These are phyloP conservation scores for Pegea sp. DNA, from an alignment of 23 tunicate genomes.

Conservation along the genomic window DNA sequence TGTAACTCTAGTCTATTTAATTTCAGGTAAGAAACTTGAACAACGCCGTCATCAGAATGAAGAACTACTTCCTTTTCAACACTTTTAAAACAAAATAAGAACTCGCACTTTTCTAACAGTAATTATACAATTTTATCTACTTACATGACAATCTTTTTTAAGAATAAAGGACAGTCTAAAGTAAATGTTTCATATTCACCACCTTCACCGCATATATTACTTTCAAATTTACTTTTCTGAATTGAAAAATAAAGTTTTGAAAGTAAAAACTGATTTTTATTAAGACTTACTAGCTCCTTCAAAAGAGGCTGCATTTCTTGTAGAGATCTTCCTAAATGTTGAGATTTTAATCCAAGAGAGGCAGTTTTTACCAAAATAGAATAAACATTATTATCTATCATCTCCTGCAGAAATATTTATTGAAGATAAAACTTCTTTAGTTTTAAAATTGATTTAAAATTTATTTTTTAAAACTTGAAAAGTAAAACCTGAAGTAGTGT, in stretches of 20 bases:
- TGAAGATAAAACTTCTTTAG: not conserved
- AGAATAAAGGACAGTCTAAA: conserved; percentile 87
- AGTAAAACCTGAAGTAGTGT: conserved; percentile 35
- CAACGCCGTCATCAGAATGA: conserved; percentile 69
- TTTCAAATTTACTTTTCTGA: conserved; percentile 43
- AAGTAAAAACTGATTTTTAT: not conserved
- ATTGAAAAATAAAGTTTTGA: not conserved
- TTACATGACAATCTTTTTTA: conserved; percentile 43
- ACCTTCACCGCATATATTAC: conserved; percentile 89
- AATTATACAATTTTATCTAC: conserved; percentile 1
- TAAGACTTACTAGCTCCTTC: conserved; percentile 7
- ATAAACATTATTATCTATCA: conserved; percentile 27
- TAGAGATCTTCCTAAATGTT: conserved; percentile 72
- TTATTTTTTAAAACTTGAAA: no score
- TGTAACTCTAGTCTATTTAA: conserved; percentile 33
- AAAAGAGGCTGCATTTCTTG: conserved; percentile 34
- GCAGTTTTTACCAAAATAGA: conserved; percentile 75
- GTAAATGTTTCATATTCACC: conserved; percentile 98
- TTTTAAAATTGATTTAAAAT: no score
- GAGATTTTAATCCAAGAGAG: conserved; percentile 63
- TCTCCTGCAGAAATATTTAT: conserved; percentile 15
- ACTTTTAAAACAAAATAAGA: not conserved
- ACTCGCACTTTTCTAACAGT: not conserved
- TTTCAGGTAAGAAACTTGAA: conserved; percentile 48
- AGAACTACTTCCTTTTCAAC: conserved; percentile 32